phyloP scores from a whole-genome alignment of 2,797 vertebrate genomes.

The Mycteria americana region DNA sequence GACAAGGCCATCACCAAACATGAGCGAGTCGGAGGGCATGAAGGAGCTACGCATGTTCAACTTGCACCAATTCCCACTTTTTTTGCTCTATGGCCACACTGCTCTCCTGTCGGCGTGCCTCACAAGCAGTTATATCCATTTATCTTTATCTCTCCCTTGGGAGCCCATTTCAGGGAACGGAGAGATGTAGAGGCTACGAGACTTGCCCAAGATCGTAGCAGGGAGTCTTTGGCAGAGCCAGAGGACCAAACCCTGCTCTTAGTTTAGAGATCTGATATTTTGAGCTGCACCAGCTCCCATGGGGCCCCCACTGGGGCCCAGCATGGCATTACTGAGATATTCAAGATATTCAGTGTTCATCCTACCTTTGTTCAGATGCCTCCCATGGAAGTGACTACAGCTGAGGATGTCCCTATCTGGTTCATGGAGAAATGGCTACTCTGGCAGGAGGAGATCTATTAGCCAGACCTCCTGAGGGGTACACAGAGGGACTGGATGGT shows the following conservation, averaged over 20 bases:
- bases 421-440: neutral
- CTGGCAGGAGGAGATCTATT: neutral
- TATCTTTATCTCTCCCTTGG: neutral
- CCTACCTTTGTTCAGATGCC: neutral
- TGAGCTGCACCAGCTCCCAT: neutral
- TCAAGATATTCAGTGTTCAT: neutral
- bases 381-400: neutral
- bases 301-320: neutral
- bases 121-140: neutral
- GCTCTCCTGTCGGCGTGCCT: accelerated
- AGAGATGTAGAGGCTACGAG: neutral
- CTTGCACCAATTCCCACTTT: neutral
- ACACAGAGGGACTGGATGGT: too few species aligned
- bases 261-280: neutral
- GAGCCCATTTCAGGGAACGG: neutral
- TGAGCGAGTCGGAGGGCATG: accelerated
- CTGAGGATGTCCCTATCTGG: neutral
- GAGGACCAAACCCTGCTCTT: neutral
- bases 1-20: neutral
- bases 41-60: accelerated
- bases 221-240: neutral
- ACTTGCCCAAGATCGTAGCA: neutral
- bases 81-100: accelerated
- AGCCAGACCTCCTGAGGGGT: neutral
- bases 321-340: neutral